These are phyloP conservation scores for Physella acuta DNA, from an alignment of 1,140 invertebrate genomes.

Conservation along the genomic window DNA sequence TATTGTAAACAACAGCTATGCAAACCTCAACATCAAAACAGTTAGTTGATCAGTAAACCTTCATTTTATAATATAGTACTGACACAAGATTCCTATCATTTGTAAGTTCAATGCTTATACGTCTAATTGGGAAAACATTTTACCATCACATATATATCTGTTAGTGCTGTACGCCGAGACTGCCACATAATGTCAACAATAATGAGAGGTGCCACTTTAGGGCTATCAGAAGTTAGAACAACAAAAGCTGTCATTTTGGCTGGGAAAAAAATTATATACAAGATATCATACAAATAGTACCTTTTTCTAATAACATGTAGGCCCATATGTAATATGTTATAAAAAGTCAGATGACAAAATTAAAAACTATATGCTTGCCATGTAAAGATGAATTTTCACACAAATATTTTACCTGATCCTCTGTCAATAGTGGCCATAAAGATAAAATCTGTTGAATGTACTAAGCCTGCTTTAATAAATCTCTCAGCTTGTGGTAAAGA, in stretches of 20 bases:
- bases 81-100: too few species aligned
- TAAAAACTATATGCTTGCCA: too few species aligned
- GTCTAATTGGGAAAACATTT: too few species aligned
- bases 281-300: too few species aligned
- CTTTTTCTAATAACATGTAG: too few species aligned
- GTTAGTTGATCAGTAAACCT: background rate
- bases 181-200: conserved; percentile 70
- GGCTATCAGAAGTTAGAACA: conserved; percentile 80
- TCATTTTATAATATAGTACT: background rate
- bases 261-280: too few species aligned
- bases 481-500: conserved; percentile 65
- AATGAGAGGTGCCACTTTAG: conserved; percentile 75
- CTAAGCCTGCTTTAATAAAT: conserved; percentile 71
- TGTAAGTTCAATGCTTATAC: background rate
- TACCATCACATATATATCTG: conserved; percentile 73
- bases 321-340: too few species aligned
- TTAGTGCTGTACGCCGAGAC: conserved; percentile 67
- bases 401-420: conserved; percentile 50
- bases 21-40: background rate
- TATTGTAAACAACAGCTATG: background rate
- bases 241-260: conserved; percentile 77
- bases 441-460: conserved; percentile 49
- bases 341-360: too few species aligned
- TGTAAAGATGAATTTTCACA: too few species aligned
- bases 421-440: conserved; percentile 65